These are phyloP conservation scores for Fragum sueziense DNA, from an alignment of 2,888 invertebrate genomes.

Conservation along the genomic window DNA sequence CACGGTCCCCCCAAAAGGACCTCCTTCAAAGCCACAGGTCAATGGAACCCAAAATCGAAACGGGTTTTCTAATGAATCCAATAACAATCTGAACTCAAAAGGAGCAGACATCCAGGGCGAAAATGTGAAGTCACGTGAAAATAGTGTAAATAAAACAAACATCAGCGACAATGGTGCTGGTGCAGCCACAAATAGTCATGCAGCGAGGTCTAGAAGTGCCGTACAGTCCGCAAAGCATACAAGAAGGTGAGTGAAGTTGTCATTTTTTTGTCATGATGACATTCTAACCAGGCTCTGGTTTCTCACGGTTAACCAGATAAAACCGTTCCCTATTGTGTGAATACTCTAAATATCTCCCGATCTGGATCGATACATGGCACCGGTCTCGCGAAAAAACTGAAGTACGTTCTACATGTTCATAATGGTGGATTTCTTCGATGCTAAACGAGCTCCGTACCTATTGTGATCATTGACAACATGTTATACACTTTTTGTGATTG, in stretches of 20 bases:
- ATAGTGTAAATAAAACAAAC: neutral
- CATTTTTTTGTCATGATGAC: neutral
- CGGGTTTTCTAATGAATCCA: neutral
- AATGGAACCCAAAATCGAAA: neutral
- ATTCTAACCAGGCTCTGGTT: neutral
- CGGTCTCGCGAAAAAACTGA: neutral
- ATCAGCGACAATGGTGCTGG: neutral
- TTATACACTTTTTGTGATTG: too few relatives aligned
- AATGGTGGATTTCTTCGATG: neutral
- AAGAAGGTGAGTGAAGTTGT: neutral
- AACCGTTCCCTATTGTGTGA: neutral
- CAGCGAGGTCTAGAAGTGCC: neutral
- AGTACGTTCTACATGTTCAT: neutral
- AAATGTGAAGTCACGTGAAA: neutral
- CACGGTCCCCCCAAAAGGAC: neutral
- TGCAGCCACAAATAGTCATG: neutral
- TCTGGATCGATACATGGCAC: neutral
- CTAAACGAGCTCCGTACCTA: neutral
- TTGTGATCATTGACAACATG: neutral
- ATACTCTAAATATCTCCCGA: neutral
- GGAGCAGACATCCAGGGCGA: neutral
- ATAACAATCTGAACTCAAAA: neutral
- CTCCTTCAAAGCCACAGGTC: neutral
- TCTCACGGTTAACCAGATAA: neutral
- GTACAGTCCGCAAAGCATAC: neutral